Conservation (phyloP, 2,113 vertebrate genomes). For the Colaptes auratus region DNA sequence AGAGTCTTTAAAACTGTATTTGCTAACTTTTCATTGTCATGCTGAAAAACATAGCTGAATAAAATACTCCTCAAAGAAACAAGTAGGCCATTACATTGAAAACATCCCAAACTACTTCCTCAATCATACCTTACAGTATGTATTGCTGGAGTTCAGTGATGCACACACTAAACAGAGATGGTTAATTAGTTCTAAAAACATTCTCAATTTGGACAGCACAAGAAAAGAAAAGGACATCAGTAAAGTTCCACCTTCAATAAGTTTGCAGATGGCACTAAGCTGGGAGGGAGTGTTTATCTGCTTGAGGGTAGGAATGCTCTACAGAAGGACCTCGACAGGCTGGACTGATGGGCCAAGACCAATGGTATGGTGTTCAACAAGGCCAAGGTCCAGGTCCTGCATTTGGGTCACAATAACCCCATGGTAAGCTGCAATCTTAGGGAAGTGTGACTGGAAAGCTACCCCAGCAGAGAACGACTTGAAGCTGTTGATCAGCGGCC, state of each 20-base stretch:
- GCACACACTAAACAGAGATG: not conserved
- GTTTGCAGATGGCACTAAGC: too few species aligned
- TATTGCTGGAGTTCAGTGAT: not conserved
- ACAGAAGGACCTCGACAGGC: too few species aligned
- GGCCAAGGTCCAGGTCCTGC: too few species aligned
- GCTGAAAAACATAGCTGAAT: not conserved
- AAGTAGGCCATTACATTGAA: not conserved
- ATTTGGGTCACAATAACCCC: too few species aligned
- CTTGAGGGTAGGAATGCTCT: too few species aligned
- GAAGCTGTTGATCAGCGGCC: too few species aligned
- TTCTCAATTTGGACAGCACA: not conserved
- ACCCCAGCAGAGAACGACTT: too few species aligned
- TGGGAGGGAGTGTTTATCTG: too few species aligned
- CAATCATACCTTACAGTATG: not conserved
- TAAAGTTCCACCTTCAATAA: not conserved
- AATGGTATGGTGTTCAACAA: too few species aligned
- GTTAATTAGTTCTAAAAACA: not conserved
- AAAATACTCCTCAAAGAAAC: not conserved
- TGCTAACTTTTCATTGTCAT: not conserved
- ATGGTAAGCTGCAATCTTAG: too few species aligned
- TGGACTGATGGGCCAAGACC: too few species aligned
- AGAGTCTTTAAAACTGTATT: not conserved
- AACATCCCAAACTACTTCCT: not conserved
- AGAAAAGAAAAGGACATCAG: not conserved
- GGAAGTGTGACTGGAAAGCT: too few species aligned